Evolutionary conservation across 1,140 invertebrate genomes (phyloP).

Genomic region (Phenacoccus solenopsis): DNA sequence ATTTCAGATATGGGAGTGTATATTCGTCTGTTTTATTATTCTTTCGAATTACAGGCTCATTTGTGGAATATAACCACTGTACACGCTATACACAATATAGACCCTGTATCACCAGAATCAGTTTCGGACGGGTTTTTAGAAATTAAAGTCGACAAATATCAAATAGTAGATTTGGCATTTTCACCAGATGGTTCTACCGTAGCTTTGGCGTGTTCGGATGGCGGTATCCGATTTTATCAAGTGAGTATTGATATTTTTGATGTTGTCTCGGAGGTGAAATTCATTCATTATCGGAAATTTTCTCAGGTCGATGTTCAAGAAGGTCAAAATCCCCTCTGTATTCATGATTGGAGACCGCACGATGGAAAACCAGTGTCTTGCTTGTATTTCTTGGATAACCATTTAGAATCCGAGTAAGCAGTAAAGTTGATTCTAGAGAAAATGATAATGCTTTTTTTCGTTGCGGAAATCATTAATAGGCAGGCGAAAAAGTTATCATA

Average conservation of each 20-base stretch:
- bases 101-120: conserved; percentile 36
- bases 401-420: conserved; percentile 31
- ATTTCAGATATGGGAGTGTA: no score
- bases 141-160: conserved; percentile 38
- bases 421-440: no score
- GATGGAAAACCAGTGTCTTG: conserved; percentile 69
- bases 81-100: conserved; percentile 37
- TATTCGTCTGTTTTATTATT: conserved; percentile 22
- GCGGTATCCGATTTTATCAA: conserved; percentile 84
- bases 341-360: conserved; percentile 86
- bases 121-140: conserved; percentile 46
- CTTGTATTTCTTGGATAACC: conserved; percentile 85
- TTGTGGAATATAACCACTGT: conserved; percentile 47
- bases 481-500: no score
- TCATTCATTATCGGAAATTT: not conserved
- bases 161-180: conserved; percentile 74
- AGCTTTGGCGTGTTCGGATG: conserved; percentile 75
- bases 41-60: conserved; percentile 39
- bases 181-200: conserved; percentile 86
- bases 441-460: no score
- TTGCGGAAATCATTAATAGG: no score
- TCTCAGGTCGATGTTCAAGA: not conserved
- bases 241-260: conserved; percentile 36
- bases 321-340: conserved; percentile 48
- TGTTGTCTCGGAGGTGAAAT: no score